phyloP scores from a whole-genome alignment of 2,888 invertebrate species.

The Gymnocheta viridis region DNA sequence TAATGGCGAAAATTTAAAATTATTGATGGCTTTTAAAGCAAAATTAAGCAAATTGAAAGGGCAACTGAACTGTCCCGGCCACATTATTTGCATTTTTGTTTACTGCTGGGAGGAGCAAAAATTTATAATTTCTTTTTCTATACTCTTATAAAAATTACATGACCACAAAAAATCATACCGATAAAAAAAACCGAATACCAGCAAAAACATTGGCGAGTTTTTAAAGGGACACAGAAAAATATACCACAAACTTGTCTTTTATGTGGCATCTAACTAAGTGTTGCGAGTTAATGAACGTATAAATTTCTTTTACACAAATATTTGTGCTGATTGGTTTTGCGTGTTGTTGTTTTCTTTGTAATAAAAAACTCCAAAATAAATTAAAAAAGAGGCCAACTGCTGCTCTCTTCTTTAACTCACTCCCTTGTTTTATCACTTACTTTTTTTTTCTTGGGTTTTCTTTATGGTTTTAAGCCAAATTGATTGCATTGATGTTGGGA shows the following conservation, averaged over 20 bases:
- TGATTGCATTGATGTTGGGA: neutral
- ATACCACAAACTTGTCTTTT: neutral
- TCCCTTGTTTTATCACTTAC: neutral
- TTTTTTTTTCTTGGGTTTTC: neutral
- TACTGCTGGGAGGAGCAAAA: too few relatives aligned
- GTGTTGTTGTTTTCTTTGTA: neutral
- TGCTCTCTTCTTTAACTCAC: neutral
- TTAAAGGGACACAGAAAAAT: neutral
- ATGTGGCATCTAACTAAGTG: neutral
- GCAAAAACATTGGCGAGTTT: neutral
- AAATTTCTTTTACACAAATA: neutral
- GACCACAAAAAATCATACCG: too few relatives aligned
- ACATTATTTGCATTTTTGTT: too few relatives aligned
- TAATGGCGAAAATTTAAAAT: too few relatives aligned
- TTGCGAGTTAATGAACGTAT: neutral
- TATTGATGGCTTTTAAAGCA: too few relatives aligned
- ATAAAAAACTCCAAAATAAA: neutral
- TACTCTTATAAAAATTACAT: too few relatives aligned
- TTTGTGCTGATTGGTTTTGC: constrained; percentile 32
- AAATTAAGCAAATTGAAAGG: too few relatives aligned
- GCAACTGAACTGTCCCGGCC: too few relatives aligned
- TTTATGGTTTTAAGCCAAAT: constrained; percentile 21
- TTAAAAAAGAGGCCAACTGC: too few relatives aligned
- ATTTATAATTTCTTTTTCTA: too few relatives aligned
- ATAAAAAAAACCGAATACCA: neutral